Evolutionary conservation across 1,140 invertebrate genomes (phyloP), one percentile per base, ranked within the genome.

Genomic region (Caenorhabditis brenneri): DNA sequence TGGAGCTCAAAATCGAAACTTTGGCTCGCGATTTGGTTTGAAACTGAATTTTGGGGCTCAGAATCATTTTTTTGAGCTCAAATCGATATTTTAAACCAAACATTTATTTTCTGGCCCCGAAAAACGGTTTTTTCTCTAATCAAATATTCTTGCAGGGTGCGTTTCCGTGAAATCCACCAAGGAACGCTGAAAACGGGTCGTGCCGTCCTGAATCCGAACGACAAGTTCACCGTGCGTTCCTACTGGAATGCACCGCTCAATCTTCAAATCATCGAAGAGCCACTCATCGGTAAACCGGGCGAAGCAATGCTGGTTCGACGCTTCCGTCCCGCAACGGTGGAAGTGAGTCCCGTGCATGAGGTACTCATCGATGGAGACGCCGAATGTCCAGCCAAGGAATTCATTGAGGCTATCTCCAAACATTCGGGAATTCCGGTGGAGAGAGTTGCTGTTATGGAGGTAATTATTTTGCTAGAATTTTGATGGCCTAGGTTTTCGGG

Each of bases 291-390:
- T 7, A 83, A 83, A 27, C 27, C 36, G 12, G 82, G 82, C 7
- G 74, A 83, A 3, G 48, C 84, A 4, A 65, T 92, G 1, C 90
- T 90, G 87, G 84, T 91, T 4, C 80, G 91, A 46, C 78, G 89
- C 60, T 92, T 91, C 91, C 85, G 87, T 10, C 91, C 91, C 31
- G 89, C 91, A 2, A 89, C 84, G 1, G 88, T 89, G 51, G 87
- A 89, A 51, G 86, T 92, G 27, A 89, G 58, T 46, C 89, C 89
- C 2, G 81, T 53, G 31, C 65, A 88, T 4, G 84, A 88, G 24
- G 29, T 86, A 29, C 27, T 84, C 10, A 24, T 87, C n/a, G 74
- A 81, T 42, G 29, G 33, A 19, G 46, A 60, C 31, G 39, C 69
- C 27, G 39, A 84, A 16, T 49, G 69, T 79, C 51, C 39, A 1